Evolutionary conservation across 2,888 invertebrate species (phyloP).

Genomic region (Peribatodes rhomboidaria): DNA sequence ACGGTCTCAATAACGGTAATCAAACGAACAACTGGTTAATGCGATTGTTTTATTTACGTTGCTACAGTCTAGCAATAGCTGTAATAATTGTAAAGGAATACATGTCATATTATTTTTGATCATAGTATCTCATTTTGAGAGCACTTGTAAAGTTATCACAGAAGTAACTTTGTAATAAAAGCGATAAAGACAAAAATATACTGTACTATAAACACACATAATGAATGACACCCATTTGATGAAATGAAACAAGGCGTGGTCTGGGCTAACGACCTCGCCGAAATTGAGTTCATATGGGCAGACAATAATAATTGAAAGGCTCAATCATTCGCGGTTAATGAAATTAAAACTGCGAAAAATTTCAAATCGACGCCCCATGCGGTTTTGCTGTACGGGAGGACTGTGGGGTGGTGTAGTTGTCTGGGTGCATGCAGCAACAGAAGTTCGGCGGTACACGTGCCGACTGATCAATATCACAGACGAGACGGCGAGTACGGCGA

Average conservation of each 20-base stretch:
- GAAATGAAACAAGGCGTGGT: constrained; percentile 43
- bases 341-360: constrained; percentile 50
- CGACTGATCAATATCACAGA: constrained; percentile 81
- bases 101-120: no score
- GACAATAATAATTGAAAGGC: constrained; percentile 30
- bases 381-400: constrained; percentile 2
- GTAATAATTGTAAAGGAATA: background rate
- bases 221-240: constrained; percentile 31
- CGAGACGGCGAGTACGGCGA: constrained; percentile 85
- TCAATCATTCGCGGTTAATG: constrained; percentile 41
- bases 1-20: constrained; percentile 68
- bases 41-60: constrained; percentile 54
- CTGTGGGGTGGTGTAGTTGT: constrained; percentile 16
- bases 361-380: constrained; percentile 19
- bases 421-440: constrained; percentile 48
- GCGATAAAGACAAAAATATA: constrained; percentile 23
- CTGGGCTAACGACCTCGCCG: constrained; percentile 43
- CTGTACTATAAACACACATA: constrained; percentile 14
- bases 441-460: constrained; percentile 71
- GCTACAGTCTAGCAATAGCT: constrained; percentile 19
- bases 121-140: constrained; percentile 1
- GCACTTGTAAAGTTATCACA: constrained; percentile 2
- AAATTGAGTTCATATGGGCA: constrained; percentile 39
- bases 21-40: constrained; percentile 57
- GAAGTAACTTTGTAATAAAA: constrained; percentile 22